Evolutionary conservation across 37 sponge, comb jelly and placozoan species (phyloP).

Genomic region (Diacarnus erythraeanus): DNA sequence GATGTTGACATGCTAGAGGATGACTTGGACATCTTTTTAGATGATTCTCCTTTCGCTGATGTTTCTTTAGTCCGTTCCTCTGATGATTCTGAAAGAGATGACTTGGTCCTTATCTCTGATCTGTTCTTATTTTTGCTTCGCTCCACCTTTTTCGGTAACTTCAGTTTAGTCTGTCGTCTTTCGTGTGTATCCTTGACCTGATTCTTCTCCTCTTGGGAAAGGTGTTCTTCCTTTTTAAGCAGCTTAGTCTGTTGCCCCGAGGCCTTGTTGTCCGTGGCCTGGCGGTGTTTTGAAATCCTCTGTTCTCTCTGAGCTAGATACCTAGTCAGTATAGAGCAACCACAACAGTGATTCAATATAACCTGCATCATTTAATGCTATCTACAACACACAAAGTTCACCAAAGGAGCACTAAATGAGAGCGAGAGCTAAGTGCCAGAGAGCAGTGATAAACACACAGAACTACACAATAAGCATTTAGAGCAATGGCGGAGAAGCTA

Average conservation of each 20-base stretch:
- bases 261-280: conserved; percentile 47
- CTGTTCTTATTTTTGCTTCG: not conserved
- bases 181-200: conserved; percentile 19
- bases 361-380: too few species aligned
- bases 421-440: too few species aligned
- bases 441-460: too few species aligned
- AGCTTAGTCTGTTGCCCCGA: conserved; percentile 51
- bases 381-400: too few species aligned
- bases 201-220: conserved; percentile 43
- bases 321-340: conserved; percentile 15
- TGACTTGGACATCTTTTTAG: not conserved
- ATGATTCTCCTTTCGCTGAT: not conserved
- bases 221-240: conserved; percentile 45
- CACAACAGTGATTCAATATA: too few species aligned
- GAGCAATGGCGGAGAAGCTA: too few species aligned
- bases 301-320: conserved; percentile 50
- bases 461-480: too few species aligned
- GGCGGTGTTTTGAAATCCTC: conserved; percentile 30
- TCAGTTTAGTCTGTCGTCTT: not conserved
- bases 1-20: not conserved
- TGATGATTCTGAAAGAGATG: not conserved
- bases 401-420: too few species aligned
- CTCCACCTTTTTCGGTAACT: conserved; percentile 1
- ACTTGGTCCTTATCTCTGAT: not conserved
- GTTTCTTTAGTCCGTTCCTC: not conserved